These are phyloP conservation scores for Nycticebus coucang DNA, from an alignment of 2,113 vertebrate genomes.

Conservation along the genomic window DNA sequence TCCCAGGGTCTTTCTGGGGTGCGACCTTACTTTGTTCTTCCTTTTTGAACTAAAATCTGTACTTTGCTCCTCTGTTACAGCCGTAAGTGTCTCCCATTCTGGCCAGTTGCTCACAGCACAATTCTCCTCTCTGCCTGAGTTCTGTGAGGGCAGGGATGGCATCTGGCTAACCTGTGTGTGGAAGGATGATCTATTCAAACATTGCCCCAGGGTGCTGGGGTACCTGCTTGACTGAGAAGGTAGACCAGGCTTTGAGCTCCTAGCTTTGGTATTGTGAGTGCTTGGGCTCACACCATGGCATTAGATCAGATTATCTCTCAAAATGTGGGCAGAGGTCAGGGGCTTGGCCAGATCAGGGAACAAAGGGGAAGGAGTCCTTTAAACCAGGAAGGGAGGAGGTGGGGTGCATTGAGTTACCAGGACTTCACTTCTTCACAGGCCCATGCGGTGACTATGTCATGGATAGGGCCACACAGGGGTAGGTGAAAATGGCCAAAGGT, in stretches of 20 bases:
- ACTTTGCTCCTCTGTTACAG: not conserved
- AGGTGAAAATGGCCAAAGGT: rapidly evolving
- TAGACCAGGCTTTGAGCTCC: not conserved
- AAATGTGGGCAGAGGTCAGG: too few species aligned
- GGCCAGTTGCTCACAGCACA: rapidly evolving
- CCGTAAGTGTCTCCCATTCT: rapidly evolving
- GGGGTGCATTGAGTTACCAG: not conserved
- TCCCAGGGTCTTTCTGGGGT: not conserved
- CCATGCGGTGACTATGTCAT: not conserved
- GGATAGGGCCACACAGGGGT: not conserved
- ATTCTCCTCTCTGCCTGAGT: not conserved
- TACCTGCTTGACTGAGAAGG: not conserved
- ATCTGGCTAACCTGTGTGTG: rapidly evolving
- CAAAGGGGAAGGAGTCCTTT: not conserved
- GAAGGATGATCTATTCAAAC: rapidly evolving
- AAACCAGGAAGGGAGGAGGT: too few species aligned
- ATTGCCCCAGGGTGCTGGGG: rapidly evolving
- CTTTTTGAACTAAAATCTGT: not conserved
- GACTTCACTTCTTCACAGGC: not conserved
- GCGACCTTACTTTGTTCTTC: not conserved
- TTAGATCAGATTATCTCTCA: not conserved
- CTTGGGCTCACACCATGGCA: not conserved
- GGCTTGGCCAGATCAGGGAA: not conserved
- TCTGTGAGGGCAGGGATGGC: not conserved
- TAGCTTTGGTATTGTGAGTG: rapidly evolving